These are phyloP conservation scores for Adoxophyes honmai DNA, from an alignment of 1,140 invertebrate genomes.

Conservation along the genomic window DNA sequence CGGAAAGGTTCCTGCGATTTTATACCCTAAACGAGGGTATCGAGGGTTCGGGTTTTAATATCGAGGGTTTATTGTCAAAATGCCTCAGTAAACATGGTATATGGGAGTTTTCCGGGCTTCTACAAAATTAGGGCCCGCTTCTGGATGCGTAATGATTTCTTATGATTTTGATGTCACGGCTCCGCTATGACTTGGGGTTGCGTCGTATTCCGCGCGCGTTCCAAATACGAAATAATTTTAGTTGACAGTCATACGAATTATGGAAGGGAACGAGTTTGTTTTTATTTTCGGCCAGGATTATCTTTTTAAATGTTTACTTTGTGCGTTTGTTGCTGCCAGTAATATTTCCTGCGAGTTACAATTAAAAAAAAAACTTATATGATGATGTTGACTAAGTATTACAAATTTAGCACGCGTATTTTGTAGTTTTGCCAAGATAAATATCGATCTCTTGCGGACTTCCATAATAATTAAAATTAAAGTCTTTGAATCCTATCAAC, in stretches of 20 bases:
- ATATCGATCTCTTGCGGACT: too few relatives aligned
- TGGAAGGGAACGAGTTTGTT: not conserved
- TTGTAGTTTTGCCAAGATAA: too few relatives aligned
- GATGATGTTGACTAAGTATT: too few relatives aligned
- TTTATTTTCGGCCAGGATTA: not conserved
- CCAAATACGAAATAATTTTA: conserved; percentile 22
- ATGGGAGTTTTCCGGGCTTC: conserved; percentile 39
- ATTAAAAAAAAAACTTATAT: too few relatives aligned
- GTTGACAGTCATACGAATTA: conserved; percentile 7
- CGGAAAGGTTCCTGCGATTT: not conserved
- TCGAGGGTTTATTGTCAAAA: conserved; percentile 20
- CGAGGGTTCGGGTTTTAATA: conserved; percentile 17
- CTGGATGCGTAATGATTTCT: conserved; percentile 46
- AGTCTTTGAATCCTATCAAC: too few relatives aligned
- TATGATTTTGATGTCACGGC: conserved; percentile 46
- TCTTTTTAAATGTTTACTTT: too few relatives aligned
- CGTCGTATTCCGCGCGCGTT: conserved; percentile 33
- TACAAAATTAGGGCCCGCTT: conserved; percentile 39
- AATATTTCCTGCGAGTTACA: too few relatives aligned
- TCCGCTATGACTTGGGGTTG: conserved; percentile 29
- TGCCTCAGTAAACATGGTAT: conserved; percentile 41
- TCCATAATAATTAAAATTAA: too few relatives aligned
- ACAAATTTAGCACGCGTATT: too few relatives aligned
- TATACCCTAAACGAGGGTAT: not conserved
- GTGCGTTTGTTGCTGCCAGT: too few relatives aligned